Evolutionary conservation across 2,888 invertebrate genomes (phyloP), one percentile per base, ranked within the genome.

Genomic region (Dryocosmus kuriphilus): DNA sequence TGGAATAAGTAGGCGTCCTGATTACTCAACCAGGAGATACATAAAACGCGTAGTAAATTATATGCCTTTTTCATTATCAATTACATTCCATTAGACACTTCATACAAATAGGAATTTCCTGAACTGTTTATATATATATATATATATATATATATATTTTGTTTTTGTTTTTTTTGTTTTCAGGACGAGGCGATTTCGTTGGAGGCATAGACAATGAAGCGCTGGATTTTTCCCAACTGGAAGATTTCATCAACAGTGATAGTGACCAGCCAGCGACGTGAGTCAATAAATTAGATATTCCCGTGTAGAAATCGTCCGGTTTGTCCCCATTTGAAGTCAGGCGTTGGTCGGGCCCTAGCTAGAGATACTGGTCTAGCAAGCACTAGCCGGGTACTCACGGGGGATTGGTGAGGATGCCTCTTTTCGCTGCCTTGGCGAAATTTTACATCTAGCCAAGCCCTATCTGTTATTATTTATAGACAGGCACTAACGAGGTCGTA

Each of bases 121-220:
- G 1, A 60, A n/a, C 24, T 63, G 30, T 32, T 73, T 61, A 38
- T 51, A 77, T 73, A 41, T 14, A 51, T 71, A 77, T 46, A n/a
- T n/a, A n/a, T n/a, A n/a, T n/a, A n/a, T n/a, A n/a, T n/a, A n/a
- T n/a, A n/a, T n/a, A n/a, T n/a, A n/a, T n/a, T n/a, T n/a, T n/a
- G n/a, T n/a, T n/a, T n/a, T 57, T 38, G 60, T 2, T 14, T 55
- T 75, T 81, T 83, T 75, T 84, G 85, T 81, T 87, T 83, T 46
- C 92, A 97, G 97, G 96, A 93, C 95, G 97, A 86, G 94, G 94
- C 85, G 96, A 96, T 91, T 96, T 96, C 90, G 95, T 95, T 85
- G 96, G 96, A 85, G 96, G 97, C 87, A 97, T 98, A 88, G 97
- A 97, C 92, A 97, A 96, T 92, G 96, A 96, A 88, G 95, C 95